Evolutionary conservation across 2,888 invertebrate species (phyloP).

Genomic region (Nowickia ferox): DNA sequence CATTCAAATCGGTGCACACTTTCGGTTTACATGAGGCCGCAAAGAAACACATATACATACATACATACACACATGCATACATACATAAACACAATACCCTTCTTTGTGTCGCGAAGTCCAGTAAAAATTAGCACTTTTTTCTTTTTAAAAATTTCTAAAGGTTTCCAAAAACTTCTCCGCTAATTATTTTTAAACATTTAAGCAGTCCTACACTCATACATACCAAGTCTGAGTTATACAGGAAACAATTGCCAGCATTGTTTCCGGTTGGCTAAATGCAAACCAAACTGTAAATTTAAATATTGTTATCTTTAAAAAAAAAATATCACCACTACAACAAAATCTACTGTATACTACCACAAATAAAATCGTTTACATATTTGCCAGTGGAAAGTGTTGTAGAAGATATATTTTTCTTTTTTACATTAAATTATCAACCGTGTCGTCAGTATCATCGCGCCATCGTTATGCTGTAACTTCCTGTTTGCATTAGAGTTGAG

Average conservation of each 20-base stretch:
- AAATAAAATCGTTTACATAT: constrained; percentile 22
- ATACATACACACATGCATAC: too few species aligned
- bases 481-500: constrained; percentile 68
- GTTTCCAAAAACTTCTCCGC: neutral
- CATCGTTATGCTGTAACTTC: constrained; percentile 68
- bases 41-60: too few species aligned
- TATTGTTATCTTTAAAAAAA: constrained; percentile 42
- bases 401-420: constrained; percentile 5
- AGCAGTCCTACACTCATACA: neutral
- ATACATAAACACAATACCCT: too few species aligned
- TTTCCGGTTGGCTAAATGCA: constrained; percentile 70
- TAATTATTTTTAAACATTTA: constrained; percentile 19
- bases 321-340: constrained; percentile 28
- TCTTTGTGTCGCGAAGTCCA: neutral
- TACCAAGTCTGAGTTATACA: constrained; percentile 4
- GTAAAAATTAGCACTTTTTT: neutral
- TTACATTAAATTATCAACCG: constrained; percentile 63
- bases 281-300: constrained; percentile 56
- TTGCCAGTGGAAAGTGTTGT: constrained; percentile 31
- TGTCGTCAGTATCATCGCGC: constrained; percentile 71
- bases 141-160: neutral
- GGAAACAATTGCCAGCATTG: constrained; percentile 72
- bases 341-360: constrained; percentile 15
- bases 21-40: too few species aligned
- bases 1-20: too few species aligned